A percentile compares a stretch with the other conserved stretches of the same genome.
phyloP scores from a whole-genome alignment of 2,888 invertebrate species.

The Noctuana brunneofusca region DNA sequence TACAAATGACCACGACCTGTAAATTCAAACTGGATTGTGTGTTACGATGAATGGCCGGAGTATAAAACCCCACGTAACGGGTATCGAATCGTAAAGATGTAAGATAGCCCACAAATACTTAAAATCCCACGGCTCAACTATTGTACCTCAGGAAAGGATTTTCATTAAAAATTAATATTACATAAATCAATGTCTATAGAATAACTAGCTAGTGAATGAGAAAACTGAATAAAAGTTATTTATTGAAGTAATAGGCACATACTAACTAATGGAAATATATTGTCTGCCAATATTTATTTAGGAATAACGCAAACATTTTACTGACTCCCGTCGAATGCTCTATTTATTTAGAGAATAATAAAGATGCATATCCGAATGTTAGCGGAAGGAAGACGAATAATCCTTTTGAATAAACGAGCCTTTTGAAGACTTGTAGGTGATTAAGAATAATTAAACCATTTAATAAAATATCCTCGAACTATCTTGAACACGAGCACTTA shows the following conservation, averaged over 20 bases:
- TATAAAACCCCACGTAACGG: conserved; percentile 41
- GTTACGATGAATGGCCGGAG: conserved; percentile 17
- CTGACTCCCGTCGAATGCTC: not conserved
- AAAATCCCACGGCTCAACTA: conserved; percentile 38
- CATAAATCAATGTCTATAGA: too few species aligned
- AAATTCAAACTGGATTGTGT: conserved; percentile 13
- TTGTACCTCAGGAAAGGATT: conserved; percentile 13
- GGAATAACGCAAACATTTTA: conserved; percentile 16
- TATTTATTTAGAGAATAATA: not conserved
- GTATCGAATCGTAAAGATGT: conserved; percentile 41
- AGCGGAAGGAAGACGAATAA: not conserved
- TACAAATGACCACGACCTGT: conserved; percentile 8
- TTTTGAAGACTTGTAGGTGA: too few species aligned
- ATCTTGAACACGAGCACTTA: too few species aligned
- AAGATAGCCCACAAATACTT: conserved; percentile 45
- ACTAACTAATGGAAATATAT: conserved; percentile 13
- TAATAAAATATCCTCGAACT: too few species aligned
- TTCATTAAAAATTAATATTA: conserved; percentile 6
- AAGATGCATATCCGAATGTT: not conserved
- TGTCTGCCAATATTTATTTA: conserved; percentile 17
- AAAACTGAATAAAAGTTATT: too few species aligned
- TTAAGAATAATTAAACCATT: too few species aligned
- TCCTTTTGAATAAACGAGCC: not conserved
- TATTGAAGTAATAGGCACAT: not conserved
- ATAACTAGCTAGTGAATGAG: too few species aligned